Evolutionary conservation across 2,113 vertebrate species (phyloP), one percentile per base, ranked within the genome.

Genomic region (Catharus fuscescens): DNA sequence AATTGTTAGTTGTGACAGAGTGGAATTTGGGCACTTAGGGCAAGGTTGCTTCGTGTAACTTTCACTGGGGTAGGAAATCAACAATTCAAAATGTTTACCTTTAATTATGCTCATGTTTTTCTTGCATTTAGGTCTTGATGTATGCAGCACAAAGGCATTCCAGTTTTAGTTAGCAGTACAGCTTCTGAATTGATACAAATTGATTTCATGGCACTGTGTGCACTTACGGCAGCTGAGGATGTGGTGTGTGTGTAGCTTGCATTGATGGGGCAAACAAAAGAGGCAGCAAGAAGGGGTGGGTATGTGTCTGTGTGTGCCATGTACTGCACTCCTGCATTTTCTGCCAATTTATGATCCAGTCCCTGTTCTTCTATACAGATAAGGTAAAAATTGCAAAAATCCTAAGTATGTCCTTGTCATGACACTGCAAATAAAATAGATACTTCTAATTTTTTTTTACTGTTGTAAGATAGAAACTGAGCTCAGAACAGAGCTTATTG

Each of bases 31-130:
- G 32, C 10, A 14, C 28, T 64, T 74, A 25, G 25, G 28, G 40
- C 64, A 52, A 44, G 1, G 12, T 80, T 88, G 25, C 47, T 83
- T 83, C 2, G 0, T 40, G 45, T 73, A 69, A 52, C 36, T 89
- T 91, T 72, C 47, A 28, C 45, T 85, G 47, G 47, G 40, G 31
- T 81, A 79, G 70, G 83, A 87, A 66, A 70, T 74, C 3, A 69
- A 31, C n/a, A 60, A 17, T 81, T 79, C 61, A 89, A 57, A 85
- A 86, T 70, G 10, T 91, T 95, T 91, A 40, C 62, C 78, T 96
- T 95, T 78, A 93, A 19, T 90, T 94, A 71, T 26, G 21, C 52
- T 60, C 2, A 0, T 74, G 34, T 86, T 96, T 91, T 93, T 86
- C 71, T 80, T 80, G 38, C 38, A 16, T 88, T 80, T 36, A 34